phyloP scores from a whole-genome alignment of 2,888 invertebrate genomes.

The Caenorhabditis sulstoni region DNA sequence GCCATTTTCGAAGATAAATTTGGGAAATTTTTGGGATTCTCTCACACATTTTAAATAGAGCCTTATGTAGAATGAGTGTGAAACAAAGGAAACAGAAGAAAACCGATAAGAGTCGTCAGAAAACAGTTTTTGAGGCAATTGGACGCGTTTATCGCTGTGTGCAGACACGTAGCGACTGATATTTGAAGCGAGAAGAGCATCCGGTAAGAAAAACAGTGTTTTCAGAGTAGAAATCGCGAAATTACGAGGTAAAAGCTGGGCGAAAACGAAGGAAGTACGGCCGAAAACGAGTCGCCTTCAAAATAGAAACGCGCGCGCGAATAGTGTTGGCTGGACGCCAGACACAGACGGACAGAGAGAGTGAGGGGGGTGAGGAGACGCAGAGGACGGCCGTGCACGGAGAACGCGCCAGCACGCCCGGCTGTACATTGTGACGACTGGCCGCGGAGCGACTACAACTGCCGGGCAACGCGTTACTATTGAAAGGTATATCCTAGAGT shows the following conservation, averaged over 20 bases:
- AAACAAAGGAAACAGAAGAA: neutral
- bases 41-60: no score
- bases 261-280: conserved; percentile 14
- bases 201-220: neutral
- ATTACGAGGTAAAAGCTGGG: conserved; percentile 14
- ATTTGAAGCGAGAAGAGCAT: neutral
- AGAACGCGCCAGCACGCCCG: conserved; percentile 43
- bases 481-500: no score
- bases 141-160: neutral
- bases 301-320: conserved; percentile 59
- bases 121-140: neutral
- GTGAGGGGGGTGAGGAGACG: conserved; percentile 14
- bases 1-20: neutral
- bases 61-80: neutral
- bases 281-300: conserved; percentile 37
- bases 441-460: conserved; percentile 1
- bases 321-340: conserved; percentile 61
- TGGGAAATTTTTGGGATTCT: no score
- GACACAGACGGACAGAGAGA: conserved; percentile 35
- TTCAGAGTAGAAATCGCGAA: neutral
- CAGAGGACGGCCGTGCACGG: conserved; percentile 39
- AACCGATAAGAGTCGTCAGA: neutral
- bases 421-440: neutral
- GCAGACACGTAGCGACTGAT: neutral
- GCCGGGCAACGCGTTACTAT: no score